A percentile compares a stretch with the other conserved stretches of the same genome.
Evolutionary conservation across 1,140 invertebrate genomes (phyloP).

Genomic region (Rhyzopertha dominica): DNA sequence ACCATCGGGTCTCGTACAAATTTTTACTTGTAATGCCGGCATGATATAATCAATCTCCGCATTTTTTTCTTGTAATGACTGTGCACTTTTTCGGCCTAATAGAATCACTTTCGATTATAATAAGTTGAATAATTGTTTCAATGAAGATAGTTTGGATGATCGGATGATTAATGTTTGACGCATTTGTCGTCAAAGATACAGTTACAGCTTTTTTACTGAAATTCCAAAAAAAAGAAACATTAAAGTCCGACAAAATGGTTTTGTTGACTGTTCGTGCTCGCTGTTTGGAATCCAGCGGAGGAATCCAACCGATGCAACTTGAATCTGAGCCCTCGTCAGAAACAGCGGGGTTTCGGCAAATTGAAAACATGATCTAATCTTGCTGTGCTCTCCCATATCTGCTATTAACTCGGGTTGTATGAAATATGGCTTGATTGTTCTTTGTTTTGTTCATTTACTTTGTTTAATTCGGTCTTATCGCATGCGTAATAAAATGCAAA

Average conservation of each 20-base stretch:
- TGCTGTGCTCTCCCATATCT: no score
- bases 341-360: conserved; percentile 22
- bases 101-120: conserved; percentile 38
- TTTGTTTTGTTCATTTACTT: no score
- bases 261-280: no score
- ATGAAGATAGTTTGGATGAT: conserved; percentile 22
- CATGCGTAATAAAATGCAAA: no score
- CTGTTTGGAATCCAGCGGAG: conserved; percentile 18
- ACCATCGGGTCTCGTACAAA: conserved; percentile 26
- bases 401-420: no score
- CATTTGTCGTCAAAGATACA: no score
- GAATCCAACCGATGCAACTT: conserved; percentile 22
- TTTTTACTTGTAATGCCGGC: conserved; percentile 35
- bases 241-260: no score
- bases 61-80: conserved; percentile 32
- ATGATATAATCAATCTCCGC: conserved; percentile 25
- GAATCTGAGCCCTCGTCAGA: conserved; percentile 23
- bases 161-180: conserved; percentile 17
- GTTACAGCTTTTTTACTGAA: no score
- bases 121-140: conserved; percentile 37
- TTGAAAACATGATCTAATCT: conserved; percentile 21
- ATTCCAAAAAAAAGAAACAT: no score
- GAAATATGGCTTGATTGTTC: no score
- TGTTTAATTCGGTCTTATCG: no score
- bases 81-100: conserved; percentile 28